Evolutionary conservation across 2,113 vertebrate species (phyloP).

Genomic region (Thinocorus orbignyianus): DNA sequence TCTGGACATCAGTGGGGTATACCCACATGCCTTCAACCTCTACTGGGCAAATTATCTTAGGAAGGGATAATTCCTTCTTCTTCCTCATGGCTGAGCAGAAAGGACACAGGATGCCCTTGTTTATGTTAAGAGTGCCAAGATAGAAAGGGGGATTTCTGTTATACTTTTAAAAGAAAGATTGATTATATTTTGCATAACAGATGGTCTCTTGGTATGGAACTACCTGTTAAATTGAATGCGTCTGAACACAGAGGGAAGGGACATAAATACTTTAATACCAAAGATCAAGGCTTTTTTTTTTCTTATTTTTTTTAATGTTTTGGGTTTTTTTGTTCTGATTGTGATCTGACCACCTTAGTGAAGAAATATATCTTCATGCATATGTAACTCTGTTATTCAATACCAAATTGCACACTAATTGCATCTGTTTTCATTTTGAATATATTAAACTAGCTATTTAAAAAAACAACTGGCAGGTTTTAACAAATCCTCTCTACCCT

Average conservation of each 20-base stretch:
- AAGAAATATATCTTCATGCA: background rate
- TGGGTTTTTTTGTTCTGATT: background rate
- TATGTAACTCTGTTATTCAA: background rate
- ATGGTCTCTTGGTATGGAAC: slow-evolving; percentile 50
- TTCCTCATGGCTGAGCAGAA: slow-evolving; percentile 9
- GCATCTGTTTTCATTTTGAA: background rate
- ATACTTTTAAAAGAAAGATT: slow-evolving; percentile 14
- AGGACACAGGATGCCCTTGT: background rate
- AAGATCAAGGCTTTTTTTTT: background rate
- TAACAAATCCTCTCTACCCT: background rate
- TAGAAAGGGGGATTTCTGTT: background rate
- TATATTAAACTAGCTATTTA: slow-evolving; percentile 1
- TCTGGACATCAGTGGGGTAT: background rate
- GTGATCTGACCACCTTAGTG: background rate
- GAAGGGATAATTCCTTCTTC: background rate
- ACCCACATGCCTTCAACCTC: background rate
- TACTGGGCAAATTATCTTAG: slow-evolving; percentile 1
- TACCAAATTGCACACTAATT: slow-evolving; percentile 7
- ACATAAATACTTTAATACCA: slow-evolving; percentile 13
- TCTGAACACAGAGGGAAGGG: slow-evolving; percentile 1
- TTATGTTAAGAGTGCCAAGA: background rate
- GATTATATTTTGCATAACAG: slow-evolving; percentile 38
- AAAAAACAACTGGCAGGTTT: background rate
- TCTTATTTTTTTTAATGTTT: background rate
- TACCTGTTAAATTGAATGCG: slow-evolving; percentile 28